A percentile compares a stretch with the other conserved stretches of the same genome.
Conservation (phyloP, 2,888 invertebrate genomes). For the Megamerina dolium region DNA sequence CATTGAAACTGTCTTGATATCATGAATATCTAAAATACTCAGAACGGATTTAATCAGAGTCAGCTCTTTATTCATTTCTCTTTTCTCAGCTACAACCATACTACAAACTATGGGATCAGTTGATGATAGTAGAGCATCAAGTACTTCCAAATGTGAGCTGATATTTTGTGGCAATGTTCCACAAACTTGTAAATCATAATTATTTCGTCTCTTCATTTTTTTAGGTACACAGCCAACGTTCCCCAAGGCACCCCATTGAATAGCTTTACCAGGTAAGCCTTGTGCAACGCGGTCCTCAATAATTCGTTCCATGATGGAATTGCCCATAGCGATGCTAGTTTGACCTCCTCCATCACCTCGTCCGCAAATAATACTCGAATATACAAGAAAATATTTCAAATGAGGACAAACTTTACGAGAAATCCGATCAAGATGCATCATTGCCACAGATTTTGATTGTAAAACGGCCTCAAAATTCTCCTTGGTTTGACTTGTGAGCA, state of each 20-base stretch:
- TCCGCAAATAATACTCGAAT: conserved; percentile 88
- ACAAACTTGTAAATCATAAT: conserved; percentile 63
- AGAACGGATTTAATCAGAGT: conserved; percentile 69
- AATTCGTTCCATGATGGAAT: conserved; percentile 20
- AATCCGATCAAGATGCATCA: conserved; percentile 66
- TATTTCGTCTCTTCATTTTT: no score
- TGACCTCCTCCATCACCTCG: conserved; percentile 89
- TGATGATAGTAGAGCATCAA: conserved; percentile 69
- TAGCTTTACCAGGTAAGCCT: conserved; percentile 72
- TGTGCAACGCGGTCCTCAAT: conserved; percentile 66
- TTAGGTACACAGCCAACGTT: conserved; percentile 68
- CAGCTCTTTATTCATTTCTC: conserved; percentile 56
- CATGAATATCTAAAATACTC: conserved; percentile 62
- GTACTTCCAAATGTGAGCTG: conserved; percentile 68
- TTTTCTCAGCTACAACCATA: conserved; percentile 84
- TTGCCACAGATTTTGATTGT: conserved; percentile 76
- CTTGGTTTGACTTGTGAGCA: conserved; percentile 69
- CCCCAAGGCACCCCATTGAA: conserved; percentile 92
- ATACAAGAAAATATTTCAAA: conserved; percentile 74
- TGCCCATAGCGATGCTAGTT: conserved; percentile 46
- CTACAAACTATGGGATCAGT: conserved; percentile 67
- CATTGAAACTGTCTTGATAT: conserved; percentile 63
- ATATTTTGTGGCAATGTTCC: conserved; percentile 85
- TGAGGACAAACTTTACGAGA: conserved; percentile 56
- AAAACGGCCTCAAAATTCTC: conserved; percentile 64